phyloP scores from a whole-genome alignment of 2,888 invertebrate species.

The Ochropleura plecta region DNA sequence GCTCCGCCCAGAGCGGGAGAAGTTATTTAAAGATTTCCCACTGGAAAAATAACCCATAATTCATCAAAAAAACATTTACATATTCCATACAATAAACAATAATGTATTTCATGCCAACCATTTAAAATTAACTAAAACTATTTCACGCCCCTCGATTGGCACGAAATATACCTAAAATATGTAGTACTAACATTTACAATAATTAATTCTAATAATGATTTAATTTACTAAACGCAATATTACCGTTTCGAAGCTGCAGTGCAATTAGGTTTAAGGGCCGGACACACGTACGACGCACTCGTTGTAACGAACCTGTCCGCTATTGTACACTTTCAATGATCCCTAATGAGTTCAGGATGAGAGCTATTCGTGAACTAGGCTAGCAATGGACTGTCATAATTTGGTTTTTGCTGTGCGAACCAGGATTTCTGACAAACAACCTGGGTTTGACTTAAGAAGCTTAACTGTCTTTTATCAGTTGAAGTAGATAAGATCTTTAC shows the following conservation, averaged over 20 bases:
- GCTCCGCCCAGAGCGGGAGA: too few relatives aligned
- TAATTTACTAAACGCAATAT: constrained; percentile 35
- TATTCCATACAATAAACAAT: neutral
- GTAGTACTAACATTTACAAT: neutral
- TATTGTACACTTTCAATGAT: constrained; percentile 63
- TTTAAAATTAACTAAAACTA: neutral
- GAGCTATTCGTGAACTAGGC: constrained; percentile 2
- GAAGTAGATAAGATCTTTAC: neutral
- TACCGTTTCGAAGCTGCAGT: constrained; percentile 38
- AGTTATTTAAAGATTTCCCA: too few relatives aligned
- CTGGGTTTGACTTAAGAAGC: too few relatives aligned
- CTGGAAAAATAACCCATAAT: too few relatives aligned
- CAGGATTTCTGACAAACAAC: neutral
- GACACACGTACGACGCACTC: constrained; percentile 69
- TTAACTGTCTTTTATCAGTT: too few relatives aligned
- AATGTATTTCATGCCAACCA: neutral
- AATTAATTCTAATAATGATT: constrained; percentile 27
- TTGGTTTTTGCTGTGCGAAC: neutral
- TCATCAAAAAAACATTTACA: neutral
- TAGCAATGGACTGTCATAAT: neutral
- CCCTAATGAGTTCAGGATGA: constrained; percentile 76
- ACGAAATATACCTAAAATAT: neutral
- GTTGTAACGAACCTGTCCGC: constrained; percentile 78
- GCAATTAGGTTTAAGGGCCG: constrained; percentile 59
- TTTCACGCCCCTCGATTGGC: neutral